Conservation (phyloP, 2,113 vertebrate genomes). For the Tyto alba region DNA sequence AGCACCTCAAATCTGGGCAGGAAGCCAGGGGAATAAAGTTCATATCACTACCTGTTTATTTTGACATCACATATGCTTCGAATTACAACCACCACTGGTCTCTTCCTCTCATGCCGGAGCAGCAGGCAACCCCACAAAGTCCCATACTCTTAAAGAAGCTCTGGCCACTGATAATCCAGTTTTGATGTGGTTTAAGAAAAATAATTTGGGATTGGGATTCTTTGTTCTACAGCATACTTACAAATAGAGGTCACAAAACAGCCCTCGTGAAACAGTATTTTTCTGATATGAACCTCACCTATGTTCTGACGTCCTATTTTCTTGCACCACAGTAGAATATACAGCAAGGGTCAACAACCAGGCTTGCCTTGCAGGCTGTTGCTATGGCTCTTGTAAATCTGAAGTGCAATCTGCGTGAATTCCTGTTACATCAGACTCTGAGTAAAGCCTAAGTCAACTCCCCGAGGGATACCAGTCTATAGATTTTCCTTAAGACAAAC, state of each 20-base stretch:
- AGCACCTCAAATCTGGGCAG: background rate
- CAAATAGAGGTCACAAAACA: background rate
- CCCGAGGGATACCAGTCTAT: background rate
- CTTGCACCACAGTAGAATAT: background rate
- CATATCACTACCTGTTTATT: background rate
- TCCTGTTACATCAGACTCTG: background rate
- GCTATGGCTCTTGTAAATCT: background rate
- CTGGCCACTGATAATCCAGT: background rate
- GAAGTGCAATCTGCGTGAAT: background rate
- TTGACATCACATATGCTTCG: background rate
- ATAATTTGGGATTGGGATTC: background rate
- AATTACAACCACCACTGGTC: background rate
- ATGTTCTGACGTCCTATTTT: background rate
- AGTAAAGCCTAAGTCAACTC: background rate
- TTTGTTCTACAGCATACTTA: background rate
- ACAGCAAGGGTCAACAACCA: background rate
- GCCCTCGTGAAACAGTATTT: background rate
- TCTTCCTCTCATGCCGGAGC: background rate
- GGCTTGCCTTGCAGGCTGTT: background rate
- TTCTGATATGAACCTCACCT: background rate
- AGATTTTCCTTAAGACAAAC: background rate
- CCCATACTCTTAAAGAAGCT: background rate
- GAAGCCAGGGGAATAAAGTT: background rate
- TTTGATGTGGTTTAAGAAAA: background rate
- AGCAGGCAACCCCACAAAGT: background rate